Conservation (phyloP, 2,797 vertebrate genomes). For the Cryptoblepharus egeriae region DNA sequence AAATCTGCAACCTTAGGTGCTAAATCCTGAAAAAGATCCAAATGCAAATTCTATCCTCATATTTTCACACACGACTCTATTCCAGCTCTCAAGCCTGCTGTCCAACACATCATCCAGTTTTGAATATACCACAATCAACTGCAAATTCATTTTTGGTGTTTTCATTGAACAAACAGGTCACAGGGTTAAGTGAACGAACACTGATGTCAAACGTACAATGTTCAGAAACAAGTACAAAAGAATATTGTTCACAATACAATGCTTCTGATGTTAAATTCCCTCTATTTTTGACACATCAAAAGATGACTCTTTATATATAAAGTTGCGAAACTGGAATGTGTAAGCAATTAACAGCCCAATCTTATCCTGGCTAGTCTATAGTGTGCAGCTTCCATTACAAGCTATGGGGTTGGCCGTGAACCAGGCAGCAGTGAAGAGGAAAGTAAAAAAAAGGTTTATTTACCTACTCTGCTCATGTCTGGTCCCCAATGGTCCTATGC, state of each 20-base stretch:
- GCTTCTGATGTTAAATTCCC: too few relatives aligned
- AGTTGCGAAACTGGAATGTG: neutral
- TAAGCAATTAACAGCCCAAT: neutral
- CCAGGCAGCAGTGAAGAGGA: neutral
- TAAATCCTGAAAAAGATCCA: neutral
- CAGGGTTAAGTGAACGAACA: neutral
- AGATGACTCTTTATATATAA: too few relatives aligned
- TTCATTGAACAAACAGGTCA: neutral
- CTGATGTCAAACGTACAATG: neutral
- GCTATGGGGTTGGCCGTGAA: neutral
- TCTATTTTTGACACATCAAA: neutral
- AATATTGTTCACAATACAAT: neutral
- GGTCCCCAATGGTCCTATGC: too few relatives aligned
- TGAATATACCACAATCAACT: neutral
- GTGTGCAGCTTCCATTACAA: too few relatives aligned
- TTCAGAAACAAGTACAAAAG: neutral
- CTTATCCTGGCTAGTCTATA: too few relatives aligned
- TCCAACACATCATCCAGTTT: too few relatives aligned
- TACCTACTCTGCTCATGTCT: too few relatives aligned
- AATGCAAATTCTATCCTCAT: neutral
- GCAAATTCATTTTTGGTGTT: neutral
- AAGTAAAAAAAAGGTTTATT: neutral
- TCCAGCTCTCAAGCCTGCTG: neutral
- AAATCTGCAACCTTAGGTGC: neutral
- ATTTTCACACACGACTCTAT: neutral